These are phyloP conservation scores for Mimas tiliae DNA, from an alignment of 2,888 invertebrate genomes.

Conservation along the genomic window DNA sequence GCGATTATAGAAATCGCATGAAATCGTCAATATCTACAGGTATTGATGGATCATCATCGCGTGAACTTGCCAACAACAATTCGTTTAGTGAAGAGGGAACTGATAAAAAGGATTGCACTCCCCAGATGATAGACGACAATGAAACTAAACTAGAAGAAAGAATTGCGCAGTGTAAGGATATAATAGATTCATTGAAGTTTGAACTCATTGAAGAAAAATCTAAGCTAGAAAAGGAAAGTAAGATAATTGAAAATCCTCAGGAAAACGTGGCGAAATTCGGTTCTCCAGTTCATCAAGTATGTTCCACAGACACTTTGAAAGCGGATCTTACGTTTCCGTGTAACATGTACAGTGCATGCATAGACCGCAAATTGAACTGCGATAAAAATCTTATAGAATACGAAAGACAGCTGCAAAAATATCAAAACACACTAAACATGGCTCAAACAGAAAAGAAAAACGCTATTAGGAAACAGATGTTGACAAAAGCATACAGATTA, in stretches of 20 bases:
- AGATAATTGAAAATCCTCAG: constrained; percentile 34
- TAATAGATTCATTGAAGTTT: constrained; percentile 70
- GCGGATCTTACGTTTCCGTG: constrained; percentile 39
- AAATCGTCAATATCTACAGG: neutral
- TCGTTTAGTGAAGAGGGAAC: neutral
- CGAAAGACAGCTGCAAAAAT: constrained; percentile 75
- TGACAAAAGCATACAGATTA: constrained; percentile 73
- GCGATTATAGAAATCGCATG: constrained; percentile 50
- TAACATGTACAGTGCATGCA: constrained; percentile 55
- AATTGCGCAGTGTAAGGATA: constrained; percentile 68
- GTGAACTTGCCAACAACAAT: neutral
- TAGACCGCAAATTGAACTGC: constrained; percentile 65
- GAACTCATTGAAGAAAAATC: constrained; percentile 71
- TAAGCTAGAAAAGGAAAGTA: constrained; percentile 60
- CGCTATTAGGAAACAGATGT: constrained; percentile 76
- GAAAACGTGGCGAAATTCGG: constrained; percentile 32
- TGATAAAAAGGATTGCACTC: constrained; percentile 29
- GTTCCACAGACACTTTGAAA: constrained; percentile 37
- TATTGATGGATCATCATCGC: constrained; percentile 1
- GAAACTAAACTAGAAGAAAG: constrained; percentile 68
- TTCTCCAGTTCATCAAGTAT: constrained; percentile 36
- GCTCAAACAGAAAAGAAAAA: constrained; percentile 78
- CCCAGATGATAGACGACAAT: constrained; percentile 59
- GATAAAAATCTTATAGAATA: constrained; percentile 75
- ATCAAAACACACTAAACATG: constrained; percentile 74